Evolutionary conservation across 2,797 vertebrate genomes (phyloP).

Genomic region (Mastacembelus armatus): DNA sequence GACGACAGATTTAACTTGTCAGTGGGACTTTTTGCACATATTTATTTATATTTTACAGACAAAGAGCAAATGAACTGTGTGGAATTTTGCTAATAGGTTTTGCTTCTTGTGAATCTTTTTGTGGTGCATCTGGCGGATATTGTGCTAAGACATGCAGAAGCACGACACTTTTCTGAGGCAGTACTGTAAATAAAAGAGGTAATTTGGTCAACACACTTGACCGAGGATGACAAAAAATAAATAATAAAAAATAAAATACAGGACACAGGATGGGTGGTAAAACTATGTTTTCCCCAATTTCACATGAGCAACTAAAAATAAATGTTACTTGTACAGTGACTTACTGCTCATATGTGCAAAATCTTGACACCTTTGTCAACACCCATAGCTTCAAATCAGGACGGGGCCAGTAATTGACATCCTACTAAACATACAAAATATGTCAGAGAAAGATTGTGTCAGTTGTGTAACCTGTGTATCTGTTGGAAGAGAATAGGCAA

Average conservation of each 20-base stretch:
- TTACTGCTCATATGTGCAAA: too few species aligned
- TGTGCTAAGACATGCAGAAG: constrained; percentile 44
- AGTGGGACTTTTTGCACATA: too few species aligned
- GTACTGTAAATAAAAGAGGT: constrained; percentile 36
- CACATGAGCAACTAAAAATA: not conserved
- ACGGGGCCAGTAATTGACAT: too few species aligned
- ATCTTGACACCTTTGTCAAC: too few species aligned
- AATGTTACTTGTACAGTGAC: not conserved
- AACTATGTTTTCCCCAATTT: not conserved
- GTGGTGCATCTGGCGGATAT: constrained; percentile 8
- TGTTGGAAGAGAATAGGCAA: too few species aligned
- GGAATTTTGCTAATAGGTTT: not conserved
- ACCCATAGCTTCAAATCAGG: too few species aligned
- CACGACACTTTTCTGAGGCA: not conserved
- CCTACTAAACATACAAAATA: too few species aligned
- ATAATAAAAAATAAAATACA: constrained; percentile 19
- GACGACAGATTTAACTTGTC: not conserved
- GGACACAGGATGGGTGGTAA: not conserved
- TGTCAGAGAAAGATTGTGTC: too few species aligned
- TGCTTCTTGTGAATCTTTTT: constrained; percentile 4
- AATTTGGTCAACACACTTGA: constrained; percentile 33
- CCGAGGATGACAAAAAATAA: constrained; percentile 41
- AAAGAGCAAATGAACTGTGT: too few species aligned
- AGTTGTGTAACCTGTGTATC: too few species aligned
- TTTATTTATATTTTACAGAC: too few species aligned